phyloP scores from a whole-genome alignment of 2,113 vertebrate genomes.

The Cisticola juncidis region DNA sequence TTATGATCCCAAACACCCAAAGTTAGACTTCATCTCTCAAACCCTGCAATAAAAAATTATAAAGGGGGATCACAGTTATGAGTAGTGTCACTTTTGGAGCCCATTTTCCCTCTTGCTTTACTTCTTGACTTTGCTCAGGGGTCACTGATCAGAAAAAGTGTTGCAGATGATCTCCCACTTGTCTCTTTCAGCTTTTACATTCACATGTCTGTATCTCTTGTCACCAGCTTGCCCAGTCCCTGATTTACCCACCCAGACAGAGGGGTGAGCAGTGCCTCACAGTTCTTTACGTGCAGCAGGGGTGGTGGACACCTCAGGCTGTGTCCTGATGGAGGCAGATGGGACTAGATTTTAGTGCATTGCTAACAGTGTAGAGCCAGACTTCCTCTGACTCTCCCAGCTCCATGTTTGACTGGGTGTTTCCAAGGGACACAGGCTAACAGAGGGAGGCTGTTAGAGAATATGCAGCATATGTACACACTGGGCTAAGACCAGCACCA shows the following conservation, averaged over 20 bases:
- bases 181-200: background rate
- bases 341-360: background rate
- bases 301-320: background rate
- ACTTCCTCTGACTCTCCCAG: background rate
- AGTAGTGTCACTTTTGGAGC: background rate
- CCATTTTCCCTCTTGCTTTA: background rate
- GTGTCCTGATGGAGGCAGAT: background rate
- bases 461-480: background rate
- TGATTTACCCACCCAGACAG: background rate
- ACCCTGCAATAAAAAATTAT: background rate
- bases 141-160: background rate
- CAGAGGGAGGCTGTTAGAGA: background rate
- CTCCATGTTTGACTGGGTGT: background rate
- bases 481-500: background rate
- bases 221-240: background rate
- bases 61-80: background rate
- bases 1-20: background rate
- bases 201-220: accelerated
- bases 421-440: background rate
- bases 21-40: background rate
- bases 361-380: background rate
- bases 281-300: accelerated
- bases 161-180: background rate
- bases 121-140: background rate
- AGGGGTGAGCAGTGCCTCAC: no score